These are phyloP conservation scores for Acanthiza pusilla DNA, from an alignment of 2,797 vertebrate genomes.

Conservation along the genomic window DNA sequence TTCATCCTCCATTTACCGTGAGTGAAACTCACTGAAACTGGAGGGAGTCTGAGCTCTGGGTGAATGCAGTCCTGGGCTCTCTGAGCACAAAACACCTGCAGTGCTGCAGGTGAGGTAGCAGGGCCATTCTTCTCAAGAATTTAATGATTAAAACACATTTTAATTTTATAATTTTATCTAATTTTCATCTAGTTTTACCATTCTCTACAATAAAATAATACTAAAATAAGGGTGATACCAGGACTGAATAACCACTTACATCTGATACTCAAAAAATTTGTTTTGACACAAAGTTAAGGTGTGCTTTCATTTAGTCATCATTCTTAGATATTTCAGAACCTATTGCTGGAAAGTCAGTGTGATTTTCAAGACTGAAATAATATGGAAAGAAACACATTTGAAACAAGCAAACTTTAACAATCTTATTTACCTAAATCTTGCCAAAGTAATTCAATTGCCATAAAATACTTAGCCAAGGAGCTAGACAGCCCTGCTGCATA, in stretches of 20 bases:
- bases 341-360: neutral
- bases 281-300: neutral
- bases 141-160: neutral
- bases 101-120: neutral
- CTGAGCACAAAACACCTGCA: neutral
- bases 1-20: neutral
- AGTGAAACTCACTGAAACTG: neutral
- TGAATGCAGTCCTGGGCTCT: neutral
- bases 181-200: neutral
- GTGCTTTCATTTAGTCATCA: neutral
- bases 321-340: slow-evolving; percentile 23
- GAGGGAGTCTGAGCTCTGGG: neutral
- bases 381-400: neutral
- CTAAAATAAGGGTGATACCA: neutral
- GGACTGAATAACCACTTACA: neutral
- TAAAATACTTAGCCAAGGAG: slow-evolving; percentile 51
- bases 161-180: neutral
- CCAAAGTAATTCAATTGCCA: slow-evolving; percentile 37
- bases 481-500: slow-evolving; percentile 47
- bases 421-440: slow-evolving; percentile 9
- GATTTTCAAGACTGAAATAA: neutral
- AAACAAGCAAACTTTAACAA: slow-evolving; percentile 31
- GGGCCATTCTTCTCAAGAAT: neutral
- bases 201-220: neutral
- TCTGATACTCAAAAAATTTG: neutral